Percentiles rank a stretch among this genome's conserved stretches.
Conservation (phyloP, 37 sponge, comb jelly and placozoan genomes). For the Dysidea cf. avara region DNA sequence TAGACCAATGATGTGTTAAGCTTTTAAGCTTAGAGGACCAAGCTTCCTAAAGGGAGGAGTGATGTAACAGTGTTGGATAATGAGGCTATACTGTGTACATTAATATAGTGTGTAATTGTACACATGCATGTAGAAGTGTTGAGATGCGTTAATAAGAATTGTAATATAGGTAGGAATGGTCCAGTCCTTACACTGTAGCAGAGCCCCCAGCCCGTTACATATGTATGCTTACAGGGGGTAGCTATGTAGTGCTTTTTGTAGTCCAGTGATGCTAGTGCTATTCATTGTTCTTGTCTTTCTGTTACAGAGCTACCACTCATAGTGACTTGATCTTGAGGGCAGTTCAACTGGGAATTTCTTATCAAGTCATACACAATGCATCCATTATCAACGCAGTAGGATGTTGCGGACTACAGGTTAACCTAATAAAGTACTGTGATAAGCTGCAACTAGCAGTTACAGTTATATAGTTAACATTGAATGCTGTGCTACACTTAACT, state of each 20-base stretch:
- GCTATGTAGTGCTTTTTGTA: background rate
- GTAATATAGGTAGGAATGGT: too few relatives aligned
- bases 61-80: too few relatives aligned
- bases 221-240: background rate
- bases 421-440: background rate
- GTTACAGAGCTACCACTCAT: slow-evolving; percentile 93
- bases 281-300: too few relatives aligned
- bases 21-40: too few relatives aligned
- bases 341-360: slow-evolving; percentile 52
- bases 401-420: slow-evolving; percentile 85
- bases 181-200: background rate
- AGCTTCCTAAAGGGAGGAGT: too few relatives aligned
- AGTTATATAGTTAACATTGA: background rate
- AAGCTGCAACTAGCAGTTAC: background rate
- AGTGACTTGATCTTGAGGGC: slow-evolving; percentile 88
- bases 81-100: too few relatives aligned
- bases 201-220: too few relatives aligned
- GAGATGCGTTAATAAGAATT: too few relatives aligned
- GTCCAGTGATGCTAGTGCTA: background rate
- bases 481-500: background rate
- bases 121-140: too few relatives aligned
- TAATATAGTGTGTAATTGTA: too few relatives aligned
- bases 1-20: too few relatives aligned
- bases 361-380: slow-evolving; percentile 87
- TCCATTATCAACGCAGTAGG: slow-evolving; percentile 95